phyloP scores from a whole-genome alignment of 2,113 vertebrate species.

The Nothocercus nigrocapillus region DNA sequence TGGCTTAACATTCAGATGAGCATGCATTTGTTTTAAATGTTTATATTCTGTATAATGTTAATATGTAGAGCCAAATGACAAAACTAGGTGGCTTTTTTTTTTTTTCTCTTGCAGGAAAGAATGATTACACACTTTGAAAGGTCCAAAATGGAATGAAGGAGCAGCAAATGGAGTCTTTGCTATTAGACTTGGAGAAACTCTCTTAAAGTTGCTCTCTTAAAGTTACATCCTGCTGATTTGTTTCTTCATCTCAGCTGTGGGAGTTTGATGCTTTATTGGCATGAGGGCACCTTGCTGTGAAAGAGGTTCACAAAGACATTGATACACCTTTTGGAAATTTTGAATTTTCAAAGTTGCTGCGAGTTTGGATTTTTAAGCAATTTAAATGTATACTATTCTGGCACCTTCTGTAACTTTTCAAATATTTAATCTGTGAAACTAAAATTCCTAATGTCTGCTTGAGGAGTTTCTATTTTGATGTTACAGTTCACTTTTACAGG shows the following conservation, averaged over 20 bases:
- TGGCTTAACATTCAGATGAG: background rate
- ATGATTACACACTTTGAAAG: conserved; percentile 89
- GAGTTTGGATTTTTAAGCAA: conserved; percentile 77
- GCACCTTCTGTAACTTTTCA: conserved; percentile 79
- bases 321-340: conserved; percentile 66
- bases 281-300: conserved; percentile 55
- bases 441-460: conserved; percentile 76
- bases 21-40: background rate
- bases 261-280: conserved; percentile 64
- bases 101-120: conserved; percentile 76
- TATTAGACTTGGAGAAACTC: conserved; percentile 52
- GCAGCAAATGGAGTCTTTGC: background rate
- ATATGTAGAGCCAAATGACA: background rate
- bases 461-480: conserved; percentile 71
- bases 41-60: background rate
- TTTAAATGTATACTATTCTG: conserved; percentile 75
- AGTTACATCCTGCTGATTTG: conserved; percentile 66
- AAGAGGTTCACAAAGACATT: conserved; percentile 67
- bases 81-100: background rate
- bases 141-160: conserved; percentile 86
- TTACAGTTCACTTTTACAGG: conserved; percentile 65
- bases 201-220: conserved; percentile 22
- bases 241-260: conserved; percentile 66
- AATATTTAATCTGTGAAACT: conserved; percentile 79
- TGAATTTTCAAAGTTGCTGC: conserved; percentile 72